A percentile compares a stretch with the other conserved stretches of the same genome.
These are phyloP conservation scores for Lamellibrachia columna DNA, from an alignment of 2,888 invertebrate genomes.

Conservation along the genomic window DNA sequence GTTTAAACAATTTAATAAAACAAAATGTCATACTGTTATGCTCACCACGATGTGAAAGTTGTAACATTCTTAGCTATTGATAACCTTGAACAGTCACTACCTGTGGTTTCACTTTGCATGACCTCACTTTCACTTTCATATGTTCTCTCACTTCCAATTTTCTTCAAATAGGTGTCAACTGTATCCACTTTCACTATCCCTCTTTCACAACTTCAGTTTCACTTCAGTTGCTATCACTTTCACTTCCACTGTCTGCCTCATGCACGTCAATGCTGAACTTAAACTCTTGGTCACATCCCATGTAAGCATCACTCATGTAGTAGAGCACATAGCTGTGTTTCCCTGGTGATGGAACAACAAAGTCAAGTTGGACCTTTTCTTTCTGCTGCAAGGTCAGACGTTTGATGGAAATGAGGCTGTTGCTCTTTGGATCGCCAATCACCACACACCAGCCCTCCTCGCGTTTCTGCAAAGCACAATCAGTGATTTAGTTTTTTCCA, in stretches of 20 bases:
- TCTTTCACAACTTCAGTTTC: not conserved
- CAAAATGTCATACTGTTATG: no score
- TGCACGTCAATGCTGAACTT: conserved; percentile 74
- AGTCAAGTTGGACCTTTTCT: no score
- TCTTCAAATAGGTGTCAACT: not conserved
- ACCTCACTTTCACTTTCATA: not conserved
- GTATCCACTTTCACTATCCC: no score
- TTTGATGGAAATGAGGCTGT: conserved; percentile 96
- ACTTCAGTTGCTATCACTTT: conserved; percentile 19
- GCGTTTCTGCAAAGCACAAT: conserved; percentile 65
- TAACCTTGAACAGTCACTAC: not conserved
- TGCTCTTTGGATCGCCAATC: conserved; percentile 93
- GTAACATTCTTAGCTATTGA: not conserved
- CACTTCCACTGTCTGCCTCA: conserved; percentile 38
- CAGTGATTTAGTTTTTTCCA: not conserved
- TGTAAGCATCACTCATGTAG: no score
- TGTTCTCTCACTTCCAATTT: not conserved
- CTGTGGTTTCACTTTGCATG: not conserved
- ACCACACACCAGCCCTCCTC: conserved; percentile 91
- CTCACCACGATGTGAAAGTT: not conserved
- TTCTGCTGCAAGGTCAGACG: no score
- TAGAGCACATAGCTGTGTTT: no score
- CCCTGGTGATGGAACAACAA: no score
- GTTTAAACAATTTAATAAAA: no score
- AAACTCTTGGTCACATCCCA: conserved; percentile 99